Evolutionary conservation across 2,797 vertebrate species (phyloP).

Genomic region (Neosalanx taihuensis): DNA sequence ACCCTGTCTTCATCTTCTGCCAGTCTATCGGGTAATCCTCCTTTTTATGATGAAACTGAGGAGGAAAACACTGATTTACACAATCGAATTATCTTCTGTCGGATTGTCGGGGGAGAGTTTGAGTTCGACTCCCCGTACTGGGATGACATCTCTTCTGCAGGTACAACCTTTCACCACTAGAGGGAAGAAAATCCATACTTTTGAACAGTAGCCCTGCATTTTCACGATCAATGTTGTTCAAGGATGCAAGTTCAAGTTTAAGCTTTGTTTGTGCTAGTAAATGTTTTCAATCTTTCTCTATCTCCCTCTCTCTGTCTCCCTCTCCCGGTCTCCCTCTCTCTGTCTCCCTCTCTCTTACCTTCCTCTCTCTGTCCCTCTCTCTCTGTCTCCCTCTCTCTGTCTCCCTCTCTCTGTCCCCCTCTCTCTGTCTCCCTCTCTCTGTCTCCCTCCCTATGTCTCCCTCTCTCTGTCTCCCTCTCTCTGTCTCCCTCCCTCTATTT

Average conservation of each 20-base stretch:
- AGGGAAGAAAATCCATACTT: conserved; percentile 36
- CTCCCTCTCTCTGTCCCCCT: too few species aligned
- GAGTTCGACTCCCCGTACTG: conserved; percentile 86
- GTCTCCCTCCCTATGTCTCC: too few species aligned
- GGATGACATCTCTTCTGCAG: conserved; percentile 85
- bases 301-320: background rate
- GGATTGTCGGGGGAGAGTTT: conserved; percentile 84
- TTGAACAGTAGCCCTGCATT: background rate
- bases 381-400: background rate
- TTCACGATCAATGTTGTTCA: too few species aligned
- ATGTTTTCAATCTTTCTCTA: background rate
- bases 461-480: background rate
- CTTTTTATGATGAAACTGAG: conserved; percentile 85
- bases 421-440: background rate
- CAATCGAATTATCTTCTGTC: conserved; percentile 86
- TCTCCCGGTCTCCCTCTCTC: background rate
- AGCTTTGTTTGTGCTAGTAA: background rate
- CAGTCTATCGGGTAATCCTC: conserved; percentile 85
- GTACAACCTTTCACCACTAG: conserved; percentile 57
- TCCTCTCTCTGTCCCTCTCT: too few species aligned
- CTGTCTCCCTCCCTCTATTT: background rate
- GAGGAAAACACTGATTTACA: conserved; percentile 83
- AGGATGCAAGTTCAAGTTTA: background rate
- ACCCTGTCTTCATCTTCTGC: background rate
- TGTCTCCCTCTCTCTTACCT: background rate